Percentiles rank a stretch among this genome's conserved stretches.
These are phyloP conservation scores for Drosophila flavopinicola DNA, from an alignment of 2,888 invertebrate genomes.

Conservation along the genomic window DNA sequence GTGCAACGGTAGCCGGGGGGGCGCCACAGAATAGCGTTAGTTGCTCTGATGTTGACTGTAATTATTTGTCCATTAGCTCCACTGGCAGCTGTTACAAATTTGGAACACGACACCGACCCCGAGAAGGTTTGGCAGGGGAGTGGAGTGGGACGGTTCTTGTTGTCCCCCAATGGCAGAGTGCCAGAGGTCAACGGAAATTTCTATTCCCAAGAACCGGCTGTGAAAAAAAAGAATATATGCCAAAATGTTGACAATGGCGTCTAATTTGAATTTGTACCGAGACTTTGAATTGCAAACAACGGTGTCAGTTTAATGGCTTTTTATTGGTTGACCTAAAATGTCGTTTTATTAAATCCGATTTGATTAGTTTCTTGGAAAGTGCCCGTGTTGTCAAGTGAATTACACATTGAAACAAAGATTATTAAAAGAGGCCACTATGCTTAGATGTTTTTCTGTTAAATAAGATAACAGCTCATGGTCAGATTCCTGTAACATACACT, in stretches of 20 bases:
- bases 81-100: slow-evolving; percentile 59
- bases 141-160: too few relatives aligned
- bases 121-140: too few relatives aligned
- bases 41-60: slow-evolving; percentile 50
- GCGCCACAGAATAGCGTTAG: slow-evolving; percentile 46
- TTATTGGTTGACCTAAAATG: slow-evolving; percentile 1
- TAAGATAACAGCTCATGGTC: too few relatives aligned
- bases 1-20: slow-evolving; percentile 38
- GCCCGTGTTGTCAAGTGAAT: too few relatives aligned
- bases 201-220: slow-evolving; percentile 38
- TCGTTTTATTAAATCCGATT: neutral
- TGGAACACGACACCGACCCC: slow-evolving; percentile 60
- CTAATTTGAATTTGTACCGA: slow-evolving; percentile 23
- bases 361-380: neutral
- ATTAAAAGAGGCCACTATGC: neutral
- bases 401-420: neutral
- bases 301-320: slow-evolving; percentile 4
- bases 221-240: slow-evolving; percentile 28
- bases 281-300: slow-evolving; percentile 9
- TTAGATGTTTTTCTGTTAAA: too few relatives aligned
- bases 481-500: too few relatives aligned
- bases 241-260: slow-evolving; percentile 44
- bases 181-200: slow-evolving; percentile 54
- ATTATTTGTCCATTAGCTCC: slow-evolving; percentile 73
- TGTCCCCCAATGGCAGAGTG: slow-evolving; percentile 42